phyloP scores from a whole-genome alignment of 2,888 invertebrate genomes.

The Bellardia bayeri region DNA sequence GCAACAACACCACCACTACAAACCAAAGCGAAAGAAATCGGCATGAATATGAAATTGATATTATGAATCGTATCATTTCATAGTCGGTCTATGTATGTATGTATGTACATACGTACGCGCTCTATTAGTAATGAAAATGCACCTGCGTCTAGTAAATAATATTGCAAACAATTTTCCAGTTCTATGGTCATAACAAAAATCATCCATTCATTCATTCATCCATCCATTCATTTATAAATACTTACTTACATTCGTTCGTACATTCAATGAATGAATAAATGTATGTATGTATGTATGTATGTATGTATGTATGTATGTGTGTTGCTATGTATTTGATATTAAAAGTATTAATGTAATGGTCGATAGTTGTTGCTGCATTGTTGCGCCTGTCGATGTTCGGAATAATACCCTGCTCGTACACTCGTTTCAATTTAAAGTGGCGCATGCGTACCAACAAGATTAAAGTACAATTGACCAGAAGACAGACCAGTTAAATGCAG shows the following conservation, averaged over 20 bases:
- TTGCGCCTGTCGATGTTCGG: conserved; percentile 15
- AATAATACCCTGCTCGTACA: conserved; percentile 27
- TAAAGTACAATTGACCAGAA: conserved; percentile 55
- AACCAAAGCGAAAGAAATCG: conserved; percentile 32
- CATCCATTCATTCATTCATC: conserved; percentile 64
- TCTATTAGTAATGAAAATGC: conserved; percentile 66
- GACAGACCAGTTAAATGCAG: conserved; percentile 58
- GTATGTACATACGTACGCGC: conserved; percentile 24
- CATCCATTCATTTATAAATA: conserved; percentile 46
- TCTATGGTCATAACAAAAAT: conserved; percentile 70
- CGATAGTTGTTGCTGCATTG: conserved; percentile 25
- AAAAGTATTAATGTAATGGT: conserved; percentile 38
- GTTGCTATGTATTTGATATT: conserved; percentile 15
- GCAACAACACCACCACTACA: conserved; percentile 6
- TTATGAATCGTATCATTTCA: conserved; percentile 54
- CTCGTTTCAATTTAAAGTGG: conserved; percentile 66
- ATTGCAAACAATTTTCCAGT: conserved; percentile 71
- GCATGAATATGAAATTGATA: conserved; percentile 70
- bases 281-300: too few relatives aligned
- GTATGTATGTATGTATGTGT: too few relatives aligned
- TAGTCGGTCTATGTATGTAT: background rate
- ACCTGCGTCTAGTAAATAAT: conserved; percentile 72
- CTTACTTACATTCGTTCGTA: background rate
- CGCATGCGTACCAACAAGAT: conserved; percentile 67
- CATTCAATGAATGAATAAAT: conserved; percentile 17